These are phyloP conservation scores for Sitobion miscanthi DNA, from an alignment of 1,140 invertebrate genomes.

Conservation along the genomic window DNA sequence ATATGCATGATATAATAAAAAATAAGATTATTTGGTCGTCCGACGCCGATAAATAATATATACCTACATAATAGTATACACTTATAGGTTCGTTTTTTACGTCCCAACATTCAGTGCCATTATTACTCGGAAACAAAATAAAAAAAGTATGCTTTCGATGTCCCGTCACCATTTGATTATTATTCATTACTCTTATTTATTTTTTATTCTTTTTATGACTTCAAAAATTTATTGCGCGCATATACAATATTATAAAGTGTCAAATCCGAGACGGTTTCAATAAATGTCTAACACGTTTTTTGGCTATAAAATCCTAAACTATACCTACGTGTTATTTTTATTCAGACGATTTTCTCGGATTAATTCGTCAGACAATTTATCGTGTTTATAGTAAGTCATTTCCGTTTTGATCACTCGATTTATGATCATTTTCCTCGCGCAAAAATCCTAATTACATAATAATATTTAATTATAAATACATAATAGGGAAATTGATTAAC, in stretches of 20 bases:
- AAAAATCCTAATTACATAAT: too few relatives aligned
- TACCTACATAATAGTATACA: neutral
- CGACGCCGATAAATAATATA: neutral
- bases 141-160: neutral
- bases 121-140: neutral
- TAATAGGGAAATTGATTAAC: neutral
- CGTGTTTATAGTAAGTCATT: neutral
- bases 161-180: neutral
- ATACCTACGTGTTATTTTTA: neutral
- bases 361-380: neutral
- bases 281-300: neutral
- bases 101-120: neutral
- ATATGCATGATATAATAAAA: neutral
- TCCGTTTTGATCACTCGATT: neutral
- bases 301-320: neutral
- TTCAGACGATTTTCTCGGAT: neutral
- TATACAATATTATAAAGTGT: neutral
- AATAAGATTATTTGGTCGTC: neutral
- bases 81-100: neutral
- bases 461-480: too few relatives aligned
- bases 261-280: neutral
- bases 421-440: too few relatives aligned
- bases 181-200: neutral
- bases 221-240: neutral
- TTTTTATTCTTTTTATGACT: neutral